A percentile compares a stretch with the other conserved stretches of the same genome.
Evolutionary conservation across 2,888 invertebrate genomes (phyloP).

Genomic region (Sinelater perroti): DNA sequence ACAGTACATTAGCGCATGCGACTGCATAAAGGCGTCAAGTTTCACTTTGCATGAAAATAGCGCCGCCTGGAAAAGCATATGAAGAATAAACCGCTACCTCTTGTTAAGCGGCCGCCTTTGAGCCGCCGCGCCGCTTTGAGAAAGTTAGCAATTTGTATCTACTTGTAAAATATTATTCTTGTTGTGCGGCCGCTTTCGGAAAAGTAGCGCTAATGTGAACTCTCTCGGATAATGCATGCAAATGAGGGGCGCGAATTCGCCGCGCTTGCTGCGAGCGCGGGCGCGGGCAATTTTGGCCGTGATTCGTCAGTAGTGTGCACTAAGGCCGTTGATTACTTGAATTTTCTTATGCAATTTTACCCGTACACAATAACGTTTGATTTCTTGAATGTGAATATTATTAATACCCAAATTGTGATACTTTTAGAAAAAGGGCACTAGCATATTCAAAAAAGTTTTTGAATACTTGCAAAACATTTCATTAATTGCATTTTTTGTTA

Average conservation of each 20-base stretch:
- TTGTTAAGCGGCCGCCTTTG: constrained; percentile 47
- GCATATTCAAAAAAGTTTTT: no score
- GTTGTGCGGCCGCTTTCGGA: constrained; percentile 44
- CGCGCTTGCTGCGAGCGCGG: no score
- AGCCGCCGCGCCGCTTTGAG: constrained; percentile 50
- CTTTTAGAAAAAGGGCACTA: no score
- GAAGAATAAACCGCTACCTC: constrained; percentile 46
- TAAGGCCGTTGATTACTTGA: no score
- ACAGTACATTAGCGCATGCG: constrained; percentile 18
- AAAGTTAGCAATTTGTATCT: constrained; percentile 54
- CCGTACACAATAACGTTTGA: no score
- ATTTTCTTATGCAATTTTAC: no score
- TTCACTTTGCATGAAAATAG: constrained; percentile 28
- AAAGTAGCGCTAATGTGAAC: constrained; percentile 25
- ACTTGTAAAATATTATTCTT: constrained; percentile 54
- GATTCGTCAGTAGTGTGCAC: no score
- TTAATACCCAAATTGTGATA: no score
- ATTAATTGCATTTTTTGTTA: no score
- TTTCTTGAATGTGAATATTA: no score
- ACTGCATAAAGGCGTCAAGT: constrained; percentile 26
- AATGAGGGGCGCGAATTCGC: constrained; percentile 26
- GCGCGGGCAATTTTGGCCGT: no score
- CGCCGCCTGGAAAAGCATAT: constrained; percentile 34
- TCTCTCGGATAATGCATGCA: constrained; percentile 28
- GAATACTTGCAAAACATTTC: no score